Base-by-base conservation (phyloP, 1,140 invertebrate species). In the Heliconius congener region DNA sequence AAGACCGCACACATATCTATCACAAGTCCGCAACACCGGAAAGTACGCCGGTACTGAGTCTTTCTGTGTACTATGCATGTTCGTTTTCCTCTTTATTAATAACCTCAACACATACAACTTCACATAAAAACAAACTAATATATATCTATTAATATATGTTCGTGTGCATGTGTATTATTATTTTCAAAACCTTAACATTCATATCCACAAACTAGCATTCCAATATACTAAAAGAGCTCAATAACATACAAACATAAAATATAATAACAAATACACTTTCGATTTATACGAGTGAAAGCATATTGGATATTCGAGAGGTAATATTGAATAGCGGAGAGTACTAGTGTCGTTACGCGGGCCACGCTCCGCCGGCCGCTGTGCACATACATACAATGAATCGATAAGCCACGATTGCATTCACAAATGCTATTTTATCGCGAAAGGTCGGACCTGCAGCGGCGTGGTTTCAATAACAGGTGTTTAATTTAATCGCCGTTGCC, bases 281-380 rank as follows among this genome's bases (percentile, higher is more conserved):
- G 84, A 87, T 88, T 86, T 83, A 87, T 85, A 85, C 87, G 86
- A 83, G 83, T 81, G 85, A 84, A 85, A 87, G 82, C 86, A 83
- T 77, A 79, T 81, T 88, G 87, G 87, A 90, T 90, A 88, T 91
- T 88, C 87, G 86, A 90, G 88, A 85, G 87, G 84, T 80, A 87
- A 89, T 88, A 91, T 89, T 90, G 86, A 88, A 90, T 88, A 82
- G 85, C 83, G 78, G 84, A 82, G 84, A 82, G 85, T 82, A 75
- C 71, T 81, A 80, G 82, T 78, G 78, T 83, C 82, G 83, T 81
- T 82, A 80, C 66, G 73, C 76, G 73, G 76, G 73, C 73, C 70
- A 71, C 72, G 75, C 55, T 77, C 78, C 52, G 50, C 60, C 79
- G 77, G 76, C 66, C 71, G 66, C 55, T 70, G 81, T 79, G 81